These are phyloP conservation scores for Euura saliciscinereae DNA, from an alignment of 1,140 invertebrate genomes.

Conservation along the genomic window DNA sequence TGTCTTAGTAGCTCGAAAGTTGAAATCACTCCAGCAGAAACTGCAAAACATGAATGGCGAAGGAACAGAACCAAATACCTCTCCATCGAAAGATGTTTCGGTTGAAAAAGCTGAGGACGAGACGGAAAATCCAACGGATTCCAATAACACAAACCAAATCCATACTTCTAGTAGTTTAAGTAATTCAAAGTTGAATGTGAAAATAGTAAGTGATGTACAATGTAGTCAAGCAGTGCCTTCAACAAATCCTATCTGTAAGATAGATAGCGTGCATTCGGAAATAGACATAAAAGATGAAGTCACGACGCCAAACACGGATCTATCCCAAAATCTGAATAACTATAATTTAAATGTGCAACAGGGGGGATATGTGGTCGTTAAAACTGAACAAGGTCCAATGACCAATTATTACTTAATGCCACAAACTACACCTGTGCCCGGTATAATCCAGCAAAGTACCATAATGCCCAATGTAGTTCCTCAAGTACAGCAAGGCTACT, in stretches of 20 bases:
- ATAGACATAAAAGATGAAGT: slow-evolving; percentile 53
- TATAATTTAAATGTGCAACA: slow-evolving; percentile 30
- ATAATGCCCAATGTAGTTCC: slow-evolving; percentile 6
- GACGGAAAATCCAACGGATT: background rate
- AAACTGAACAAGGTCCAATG: slow-evolving; percentile 22
- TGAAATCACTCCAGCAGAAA: slow-evolving; percentile 44
- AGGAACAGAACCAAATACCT: slow-evolving; percentile 12
- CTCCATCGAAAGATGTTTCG: background rate
- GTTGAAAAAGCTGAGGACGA: too few relatives aligned
- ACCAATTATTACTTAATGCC: slow-evolving; percentile 36
- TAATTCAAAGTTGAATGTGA: background rate
- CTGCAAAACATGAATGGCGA: slow-evolving; percentile 38
- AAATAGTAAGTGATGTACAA: background rate
- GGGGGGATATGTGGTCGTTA: slow-evolving; percentile 34
- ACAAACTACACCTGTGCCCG: slow-evolving; percentile 21
- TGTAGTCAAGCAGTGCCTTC: slow-evolving; percentile 7
- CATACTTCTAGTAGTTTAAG: background rate
- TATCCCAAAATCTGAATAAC: slow-evolving; percentile 14
- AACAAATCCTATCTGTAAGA: slow-evolving; percentile 25
- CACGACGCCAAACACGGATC: slow-evolving; percentile 14
- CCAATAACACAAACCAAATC: background rate
- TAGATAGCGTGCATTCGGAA: slow-evolving; percentile 49
- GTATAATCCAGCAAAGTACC: background rate
- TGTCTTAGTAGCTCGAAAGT: slow-evolving; percentile 41
- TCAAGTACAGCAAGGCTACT: slow-evolving; percentile 27